These are phyloP conservation scores for Virgularia gustaviana DNA, from an alignment of 92 coral and sea anemone species.

Conservation along the genomic window DNA sequence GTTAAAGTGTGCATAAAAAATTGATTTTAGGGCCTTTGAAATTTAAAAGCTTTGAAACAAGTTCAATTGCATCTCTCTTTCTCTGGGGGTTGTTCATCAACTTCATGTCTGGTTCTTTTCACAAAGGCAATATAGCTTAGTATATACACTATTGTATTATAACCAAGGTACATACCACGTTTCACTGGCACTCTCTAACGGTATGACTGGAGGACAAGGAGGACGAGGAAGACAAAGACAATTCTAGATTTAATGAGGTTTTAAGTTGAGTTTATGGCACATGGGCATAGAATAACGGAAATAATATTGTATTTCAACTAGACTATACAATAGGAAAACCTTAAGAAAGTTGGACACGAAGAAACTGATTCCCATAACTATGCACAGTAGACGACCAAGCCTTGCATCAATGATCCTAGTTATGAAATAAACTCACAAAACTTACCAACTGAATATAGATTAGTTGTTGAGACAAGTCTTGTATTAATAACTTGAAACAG, in stretches of 20 bases:
- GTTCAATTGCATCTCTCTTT: no score
- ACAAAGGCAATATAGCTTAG: no score
- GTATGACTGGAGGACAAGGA: constrained; percentile 88
- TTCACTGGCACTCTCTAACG: constrained; percentile 68
- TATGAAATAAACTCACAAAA: neutral
- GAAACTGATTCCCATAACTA: constrained; percentile 91
- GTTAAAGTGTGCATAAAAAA: no score
- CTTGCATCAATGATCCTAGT: constrained; percentile 99
- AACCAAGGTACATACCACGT: constrained; percentile 68
- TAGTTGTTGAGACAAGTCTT: no score
- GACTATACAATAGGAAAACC: no score
- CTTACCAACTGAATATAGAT: no score
- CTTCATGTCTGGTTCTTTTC: no score
- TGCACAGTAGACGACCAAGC: constrained; percentile 83
- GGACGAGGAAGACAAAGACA: constrained; percentile 93
- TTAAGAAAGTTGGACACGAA: constrained; percentile 79
- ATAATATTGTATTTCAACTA: neutral
- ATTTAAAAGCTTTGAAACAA: no score
- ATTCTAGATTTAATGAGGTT: no score
- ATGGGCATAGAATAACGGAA: neutral
- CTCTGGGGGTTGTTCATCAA: no score
- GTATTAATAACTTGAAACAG: no score
- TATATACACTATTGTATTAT: neutral
- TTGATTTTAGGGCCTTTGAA: no score
- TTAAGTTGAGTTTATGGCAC: neutral